Evolutionary conservation across 30 jellyfish, hydroid and myxozoan species (phyloP), one percentile per base, ranked within the genome.

Genomic region (Aurelia aurita): DNA sequence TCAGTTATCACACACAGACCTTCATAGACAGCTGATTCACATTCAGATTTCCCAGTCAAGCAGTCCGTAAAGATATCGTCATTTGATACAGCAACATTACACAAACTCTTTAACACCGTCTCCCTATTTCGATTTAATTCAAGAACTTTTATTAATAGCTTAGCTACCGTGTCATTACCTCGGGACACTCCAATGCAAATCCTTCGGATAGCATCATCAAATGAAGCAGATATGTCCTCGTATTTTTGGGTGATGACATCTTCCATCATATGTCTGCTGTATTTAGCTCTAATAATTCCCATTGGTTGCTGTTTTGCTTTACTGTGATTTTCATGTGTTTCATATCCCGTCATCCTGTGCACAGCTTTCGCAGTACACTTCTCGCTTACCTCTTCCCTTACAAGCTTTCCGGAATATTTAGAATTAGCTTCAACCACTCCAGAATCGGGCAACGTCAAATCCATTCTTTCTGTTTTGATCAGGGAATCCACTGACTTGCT

Each of bases 201-300:
- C 58, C 10, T 68, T 43, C 35, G 58, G 20, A 68, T 54, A 5
- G 58, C 43, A 22, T 28, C 53, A 32, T 73, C 21, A 61, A 81
- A 45, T 4, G 58, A 25, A n/a, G 28, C 60, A 27, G 54, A 18
- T 1, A 60, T 25, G 10, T 63, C 64, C 2, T 69, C 72, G 6
- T 68, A 51, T 1, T 10, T 55, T 39, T 68, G 66, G 12, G 66
- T 34, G 9, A 3, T 51, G 15, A n/a, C 58, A 31, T 62, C 85
- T 16, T 66, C 71, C 59, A 74, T 58, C 55, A 81, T n/a, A 54
- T 81, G 91, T 66, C 91, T 47, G 28, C 91, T 81, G 59, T 81
- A 81, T 54, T 49, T 81, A 58, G 26, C 49, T 19, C 57, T 10
- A 61, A 7, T 8, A 39, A 39, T 39, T 39, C 51, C 9, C 51